A percentile compares a stretch with the other conserved stretches of the same genome.
These are phyloP conservation scores for Poecilia latipinna DNA, from an alignment of 2,113 vertebrate species.

Conservation along the genomic window DNA sequence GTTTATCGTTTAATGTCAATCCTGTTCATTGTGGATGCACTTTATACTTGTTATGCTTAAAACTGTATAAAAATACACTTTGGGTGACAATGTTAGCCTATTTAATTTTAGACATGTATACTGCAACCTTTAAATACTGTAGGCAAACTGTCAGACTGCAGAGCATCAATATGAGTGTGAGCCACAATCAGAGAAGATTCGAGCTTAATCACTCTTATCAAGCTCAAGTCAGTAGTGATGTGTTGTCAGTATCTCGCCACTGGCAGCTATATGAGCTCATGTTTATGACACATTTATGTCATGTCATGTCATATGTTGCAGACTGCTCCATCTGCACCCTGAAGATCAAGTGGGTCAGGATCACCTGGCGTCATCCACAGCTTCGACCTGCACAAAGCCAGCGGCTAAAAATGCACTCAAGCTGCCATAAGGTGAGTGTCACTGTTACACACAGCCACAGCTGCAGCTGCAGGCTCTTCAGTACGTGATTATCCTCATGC, in stretches of 20 bases:
- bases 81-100: background rate
- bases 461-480: too few species aligned
- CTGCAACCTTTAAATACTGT: background rate
- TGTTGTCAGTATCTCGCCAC: slow-evolving; percentile 3
- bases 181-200: slow-evolving; percentile 22
- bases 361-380: slow-evolving; percentile 19
- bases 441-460: background rate
- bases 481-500: background rate
- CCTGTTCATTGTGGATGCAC: background rate
- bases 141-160: slow-evolving; percentile 3
- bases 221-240: slow-evolving; percentile 11
- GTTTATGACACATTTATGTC: slow-evolving; percentile 14
- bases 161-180: slow-evolving; percentile 11
- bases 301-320: slow-evolving; percentile 28
- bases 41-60: background rate
- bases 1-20: background rate
- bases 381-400: background rate
- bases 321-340: slow-evolving; percentile 31
- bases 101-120: background rate
- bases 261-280: background rate
- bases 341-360: slow-evolving; percentile 38
- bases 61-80: background rate
- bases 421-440: slow-evolving; percentile 56
- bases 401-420: slow-evolving; percentile 9
- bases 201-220: slow-evolving; percentile 20